These are phyloP conservation scores for Drosophila kepulauana DNA, from an alignment of 1,140 invertebrate species.

Conservation along the genomic window DNA sequence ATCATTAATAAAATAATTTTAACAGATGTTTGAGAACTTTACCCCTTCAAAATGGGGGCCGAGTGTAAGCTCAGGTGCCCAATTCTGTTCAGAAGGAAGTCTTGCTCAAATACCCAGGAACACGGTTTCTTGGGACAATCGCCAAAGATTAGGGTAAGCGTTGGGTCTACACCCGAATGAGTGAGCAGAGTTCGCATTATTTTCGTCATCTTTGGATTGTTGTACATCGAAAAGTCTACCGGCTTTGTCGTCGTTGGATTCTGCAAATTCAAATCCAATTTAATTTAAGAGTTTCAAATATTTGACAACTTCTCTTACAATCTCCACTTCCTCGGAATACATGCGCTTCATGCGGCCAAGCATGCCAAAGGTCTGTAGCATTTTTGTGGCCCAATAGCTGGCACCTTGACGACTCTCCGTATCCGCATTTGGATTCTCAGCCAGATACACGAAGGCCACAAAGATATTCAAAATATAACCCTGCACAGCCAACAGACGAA, in stretches of 20 bases:
- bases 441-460: slow-evolving; percentile 58
- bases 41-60: slow-evolving; percentile 61
- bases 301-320: slow-evolving; percentile 43
- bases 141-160: slow-evolving; percentile 68
- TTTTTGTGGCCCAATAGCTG: slow-evolving; percentile 74
- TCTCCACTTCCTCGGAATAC: slow-evolving; percentile 74
- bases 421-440: slow-evolving; percentile 57
- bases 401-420: slow-evolving; percentile 50
- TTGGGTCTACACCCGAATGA: slow-evolving; percentile 65
- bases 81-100: slow-evolving; percentile 61
- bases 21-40: not conserved
- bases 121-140: slow-evolving; percentile 65
- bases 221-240: slow-evolving; percentile 57
- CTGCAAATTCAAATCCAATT: slow-evolving; percentile 23
- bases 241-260: slow-evolving; percentile 56
- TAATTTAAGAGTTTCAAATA: not conserved
- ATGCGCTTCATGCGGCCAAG: slow-evolving; percentile 74
- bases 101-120: slow-evolving; percentile 65
- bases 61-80: slow-evolving; percentile 53
- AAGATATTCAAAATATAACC: slow-evolving; percentile 75
- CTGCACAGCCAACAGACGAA: slow-evolving; percentile 67
- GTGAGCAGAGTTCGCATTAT: slow-evolving; percentile 54
- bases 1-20: not conserved
- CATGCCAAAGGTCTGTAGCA: slow-evolving; percentile 66
- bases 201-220: slow-evolving; percentile 54